A percentile compares a stretch with the other conserved stretches of the same genome.
phyloP scores from a whole-genome alignment of 2,888 invertebrate species.

The Melipona beecheii region DNA sequence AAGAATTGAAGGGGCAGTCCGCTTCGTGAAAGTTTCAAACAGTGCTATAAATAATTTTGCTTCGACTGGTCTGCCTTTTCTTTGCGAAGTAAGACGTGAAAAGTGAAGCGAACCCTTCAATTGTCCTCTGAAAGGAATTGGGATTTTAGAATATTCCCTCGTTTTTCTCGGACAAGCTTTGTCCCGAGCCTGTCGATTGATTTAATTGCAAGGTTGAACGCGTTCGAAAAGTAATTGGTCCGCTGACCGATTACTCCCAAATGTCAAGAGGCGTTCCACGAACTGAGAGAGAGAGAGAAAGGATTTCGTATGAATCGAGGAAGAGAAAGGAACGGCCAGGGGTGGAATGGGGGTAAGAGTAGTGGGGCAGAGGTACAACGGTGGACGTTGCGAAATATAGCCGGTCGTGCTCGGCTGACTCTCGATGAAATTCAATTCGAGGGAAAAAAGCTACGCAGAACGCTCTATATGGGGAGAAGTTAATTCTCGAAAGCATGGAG shows the following conservation, averaged over 20 bases:
- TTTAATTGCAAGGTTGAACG: not conserved
- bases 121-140: too few relatives aligned
- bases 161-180: not conserved
- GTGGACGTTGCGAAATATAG: conserved; percentile 56
- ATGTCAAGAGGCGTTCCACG: conserved; percentile 55
- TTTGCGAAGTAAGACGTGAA: too few relatives aligned
- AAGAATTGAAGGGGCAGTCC: too few relatives aligned
- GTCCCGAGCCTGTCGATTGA: not conserved
- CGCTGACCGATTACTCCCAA: conserved; percentile 36
- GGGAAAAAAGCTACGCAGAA: conserved; percentile 53
- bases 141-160: not conserved
- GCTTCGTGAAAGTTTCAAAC: too few relatives aligned
- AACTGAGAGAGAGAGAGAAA: conserved; percentile 39
- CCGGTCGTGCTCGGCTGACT: conserved; percentile 58
- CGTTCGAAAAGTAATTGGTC: conserved; percentile 28
- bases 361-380: conserved; percentile 16
- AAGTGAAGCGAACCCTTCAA: too few relatives aligned
- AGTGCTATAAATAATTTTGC: too few relatives aligned
- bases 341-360: not conserved
- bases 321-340: conserved; percentile 38
- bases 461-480: conserved; percentile 11
- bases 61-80: too few relatives aligned
- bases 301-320: conserved; percentile 47
- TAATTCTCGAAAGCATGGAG: conserved; percentile 50
- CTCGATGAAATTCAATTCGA: conserved; percentile 66